Base-by-base conservation (phyloP, 1,140 invertebrate species). In the Stegodyphus dumicola region DNA sequence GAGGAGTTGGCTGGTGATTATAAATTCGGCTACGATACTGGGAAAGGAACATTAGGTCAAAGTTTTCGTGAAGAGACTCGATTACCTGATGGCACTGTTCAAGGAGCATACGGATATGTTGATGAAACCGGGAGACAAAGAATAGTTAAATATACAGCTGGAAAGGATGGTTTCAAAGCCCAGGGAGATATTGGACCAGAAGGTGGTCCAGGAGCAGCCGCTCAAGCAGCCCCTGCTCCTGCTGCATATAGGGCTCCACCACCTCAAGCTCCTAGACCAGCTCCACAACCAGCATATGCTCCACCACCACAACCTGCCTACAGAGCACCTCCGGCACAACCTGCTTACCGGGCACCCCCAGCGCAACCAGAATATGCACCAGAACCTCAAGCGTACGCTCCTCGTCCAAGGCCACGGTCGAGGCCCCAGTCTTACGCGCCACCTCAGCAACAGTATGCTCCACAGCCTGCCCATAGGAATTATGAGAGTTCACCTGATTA, bases 71-170 rank as follows among this genome's bases (percentile, higher is more conserved):
- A 88, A 79, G 88, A 88, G 60, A 88, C 87, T n/a, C 56, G 88
- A 64, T 17, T 88, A 6, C 88, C 88, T 13, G 89, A 90, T 48
- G 89, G 89, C 9, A 89, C 78, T 15, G 88, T 90, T n/a, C 92
- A 92, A 5, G 94, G 94, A 5, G 92, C 92, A 5, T 94, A 93
- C 88, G 92, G 93, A 17, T 93, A 93, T 89, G 88, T 90, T 1
- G 92, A 91, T 11, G 91, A 92, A 10, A 90, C 92, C 87, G 92
- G 92, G 15, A 90, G 91, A 67, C 85, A 90, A 7, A 92, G 92
- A 70, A 93, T 93, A 11, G 91, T 94, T 5, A 93, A 93, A 88
- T 94, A 94, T 87, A 91, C 91, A 6, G 93, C 93, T 7, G 93
- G 93, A 9, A 93, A 93, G 89, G 92, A 93, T 74, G 93, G 93